Evolutionary conservation across 2,113 vertebrate genomes (phyloP), one percentile per base, ranked within the genome.

Genomic region (Pituophis catenifer): DNA sequence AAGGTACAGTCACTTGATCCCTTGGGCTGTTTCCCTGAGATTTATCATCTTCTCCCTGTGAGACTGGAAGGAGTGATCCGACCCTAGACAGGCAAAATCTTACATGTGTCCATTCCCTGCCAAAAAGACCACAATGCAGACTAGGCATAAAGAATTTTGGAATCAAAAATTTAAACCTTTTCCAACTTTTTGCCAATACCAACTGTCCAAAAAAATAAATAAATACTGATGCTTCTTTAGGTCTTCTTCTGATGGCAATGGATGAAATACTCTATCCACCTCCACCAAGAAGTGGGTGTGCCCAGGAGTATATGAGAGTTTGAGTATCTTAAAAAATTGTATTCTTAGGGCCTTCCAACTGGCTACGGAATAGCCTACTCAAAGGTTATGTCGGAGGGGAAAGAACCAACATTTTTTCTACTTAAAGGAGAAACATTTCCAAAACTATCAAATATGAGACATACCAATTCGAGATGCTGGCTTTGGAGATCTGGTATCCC

Each of bases 401-500:
- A 19, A 38, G 29, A 19, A n/a, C 17, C 52, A 8, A 86, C 44
- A 44, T 57, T 52, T 70, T 48, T 2, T 89, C 23, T 33, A 13
- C 62, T 33, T 81, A 85, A 3, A 12, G 12, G 89, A 53, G 6
- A 65, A 15, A 70, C 90, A 90, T 91, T 15, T 13, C 5, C 24
- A 55, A 6, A 85, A 50, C 70, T 55, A 21, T 81, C 33, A 65
- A 24, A 13, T 11, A 8, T 75, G 21, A 89, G 81, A 97, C 98
- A 44, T 97, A 99, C 99, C 98, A 58, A 99, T 97, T 95, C 98
- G 98, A 94, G 98, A 97, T 24, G 99, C 99, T 75, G 99, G 99
- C 97, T 99, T 99, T 91, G 98, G 98, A 96, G 98, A 99, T 95
- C 99, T 98, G 93, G 97, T 98, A 96, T 99, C 99, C 99, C 99